Conservation (phyloP, 1,140 invertebrate species). For the Cyrtorhinus lividipennis region DNA sequence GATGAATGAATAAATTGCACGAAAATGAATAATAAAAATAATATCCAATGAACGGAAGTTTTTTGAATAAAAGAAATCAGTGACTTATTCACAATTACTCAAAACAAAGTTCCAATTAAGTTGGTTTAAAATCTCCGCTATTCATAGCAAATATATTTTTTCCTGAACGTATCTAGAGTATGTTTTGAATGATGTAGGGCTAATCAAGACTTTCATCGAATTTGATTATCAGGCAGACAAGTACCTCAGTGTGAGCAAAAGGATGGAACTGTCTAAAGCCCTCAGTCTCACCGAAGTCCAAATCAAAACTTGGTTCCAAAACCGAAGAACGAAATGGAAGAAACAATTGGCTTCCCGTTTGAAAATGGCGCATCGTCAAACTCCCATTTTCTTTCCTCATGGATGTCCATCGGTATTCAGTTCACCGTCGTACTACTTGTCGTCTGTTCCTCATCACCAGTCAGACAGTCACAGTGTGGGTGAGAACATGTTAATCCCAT, state of each 20-base stretch:
- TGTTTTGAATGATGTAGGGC: no score
- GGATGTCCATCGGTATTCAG: conserved; percentile 15
- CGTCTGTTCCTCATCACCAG: background rate
- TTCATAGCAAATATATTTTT: no score
- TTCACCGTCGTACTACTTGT: conserved; percentile 8
- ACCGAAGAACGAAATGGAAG: conserved; percentile 89
- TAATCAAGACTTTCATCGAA: background rate
- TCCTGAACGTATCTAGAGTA: no score
- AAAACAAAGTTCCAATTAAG: no score
- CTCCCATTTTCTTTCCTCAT: conserved; percentile 3
- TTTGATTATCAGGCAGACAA: conserved; percentile 56
- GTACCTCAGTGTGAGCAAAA: conserved; percentile 85
- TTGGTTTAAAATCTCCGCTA: no score
- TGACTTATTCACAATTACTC: no score
- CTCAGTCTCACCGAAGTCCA: conserved; percentile 85
- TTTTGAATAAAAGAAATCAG: no score
- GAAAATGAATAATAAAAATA: no score
- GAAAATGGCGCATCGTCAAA: conserved; percentile 75
- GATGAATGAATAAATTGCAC: background rate
- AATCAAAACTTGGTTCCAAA: conserved; percentile 97
- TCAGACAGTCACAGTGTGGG: background rate
- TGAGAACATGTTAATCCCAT: background rate
- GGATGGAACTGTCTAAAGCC: conserved; percentile 80
- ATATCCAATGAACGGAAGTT: no score
- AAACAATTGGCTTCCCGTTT: conserved; percentile 79